Conservation (phyloP, 1,140 invertebrate genomes). For the Vollenhovia emeryi region DNA sequence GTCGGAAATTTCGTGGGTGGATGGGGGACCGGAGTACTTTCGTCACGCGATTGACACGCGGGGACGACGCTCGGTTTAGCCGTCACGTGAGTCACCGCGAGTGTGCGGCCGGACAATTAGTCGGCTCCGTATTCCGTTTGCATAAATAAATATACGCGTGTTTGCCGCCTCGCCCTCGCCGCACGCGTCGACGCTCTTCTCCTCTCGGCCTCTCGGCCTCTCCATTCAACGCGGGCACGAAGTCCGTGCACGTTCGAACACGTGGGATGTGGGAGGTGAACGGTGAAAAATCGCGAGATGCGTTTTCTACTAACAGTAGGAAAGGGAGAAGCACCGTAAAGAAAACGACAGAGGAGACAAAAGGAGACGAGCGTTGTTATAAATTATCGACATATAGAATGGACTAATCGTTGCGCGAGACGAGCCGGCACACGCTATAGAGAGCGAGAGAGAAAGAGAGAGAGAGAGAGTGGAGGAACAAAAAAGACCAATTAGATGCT, state of each 20-base stretch:
- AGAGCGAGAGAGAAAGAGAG: too few relatives aligned
- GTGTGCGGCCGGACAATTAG: slow-evolving; percentile 78
- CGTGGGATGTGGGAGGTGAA: slow-evolving; percentile 37
- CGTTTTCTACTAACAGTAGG: neutral
- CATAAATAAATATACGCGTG: slow-evolving; percentile 79
- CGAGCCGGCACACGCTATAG: too few relatives aligned
- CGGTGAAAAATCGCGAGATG: slow-evolving; percentile 53
- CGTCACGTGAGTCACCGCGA: slow-evolving; percentile 75
- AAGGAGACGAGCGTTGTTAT: too few relatives aligned
- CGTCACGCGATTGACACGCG: slow-evolving; percentile 73
- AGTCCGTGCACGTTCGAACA: neutral
- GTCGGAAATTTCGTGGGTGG: slow-evolving; percentile 72
- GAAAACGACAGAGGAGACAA: neutral
- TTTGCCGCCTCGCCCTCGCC: slow-evolving; percentile 37
- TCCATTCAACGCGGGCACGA: neutral
- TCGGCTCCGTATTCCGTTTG: slow-evolving; percentile 77
- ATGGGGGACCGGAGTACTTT: slow-evolving; percentile 57
- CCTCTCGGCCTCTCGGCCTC: neutral
- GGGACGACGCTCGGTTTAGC: slow-evolving; percentile 56
- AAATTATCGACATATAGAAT: too few relatives aligned
- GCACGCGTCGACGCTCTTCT: neutral
- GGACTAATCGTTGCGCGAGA: too few relatives aligned
- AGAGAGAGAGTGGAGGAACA: too few relatives aligned
- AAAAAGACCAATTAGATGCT: too few relatives aligned
- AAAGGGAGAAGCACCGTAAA: neutral